These are phyloP conservation scores for Hypolimnas misippus DNA, from an alignment of 2,888 invertebrate genomes.

Conservation along the genomic window DNA sequence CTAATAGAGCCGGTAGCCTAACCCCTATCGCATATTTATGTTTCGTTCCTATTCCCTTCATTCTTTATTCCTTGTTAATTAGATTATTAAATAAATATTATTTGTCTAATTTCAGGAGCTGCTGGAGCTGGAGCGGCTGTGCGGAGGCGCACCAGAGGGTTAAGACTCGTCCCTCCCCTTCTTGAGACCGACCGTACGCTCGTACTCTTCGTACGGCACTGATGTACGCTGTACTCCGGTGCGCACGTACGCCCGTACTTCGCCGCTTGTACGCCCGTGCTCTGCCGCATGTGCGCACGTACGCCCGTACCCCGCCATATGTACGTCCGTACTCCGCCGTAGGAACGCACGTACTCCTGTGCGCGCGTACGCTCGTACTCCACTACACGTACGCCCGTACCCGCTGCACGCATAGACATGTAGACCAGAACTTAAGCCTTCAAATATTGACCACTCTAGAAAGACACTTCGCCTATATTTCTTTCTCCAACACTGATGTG, in stretches of 20 bases:
- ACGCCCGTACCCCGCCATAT: too few relatives aligned
- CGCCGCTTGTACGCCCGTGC: slow-evolving; percentile 15
- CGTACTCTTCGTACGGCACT: neutral
- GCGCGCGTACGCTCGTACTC: neutral
- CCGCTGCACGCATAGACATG: neutral
- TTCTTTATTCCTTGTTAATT: too few relatives aligned
- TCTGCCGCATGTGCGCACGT: slow-evolving; percentile 16
- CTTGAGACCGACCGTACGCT: neutral
- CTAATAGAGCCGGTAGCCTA: too few relatives aligned
- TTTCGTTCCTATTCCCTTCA: too few relatives aligned
- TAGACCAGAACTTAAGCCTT: too few relatives aligned
- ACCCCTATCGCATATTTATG: too few relatives aligned
- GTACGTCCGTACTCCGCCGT: too few relatives aligned
- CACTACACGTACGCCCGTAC: neutral
- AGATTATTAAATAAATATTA: too few relatives aligned
- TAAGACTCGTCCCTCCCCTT: slow-evolving; percentile 44
- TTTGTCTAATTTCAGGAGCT: slow-evolving; percentile 59
- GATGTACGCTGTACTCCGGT: neutral
- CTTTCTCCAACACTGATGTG: too few relatives aligned
- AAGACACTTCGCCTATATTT: too few relatives aligned
- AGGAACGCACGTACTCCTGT: neutral
- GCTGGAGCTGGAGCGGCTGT: slow-evolving; percentile 67
- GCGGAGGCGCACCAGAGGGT: slow-evolving; percentile 70
- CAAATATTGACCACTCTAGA: too few relatives aligned
- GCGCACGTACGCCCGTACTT: neutral